Evolutionary conservation across 2,113 vertebrate species (phyloP).

Genomic region (Macheiramphus alcinus): DNA sequence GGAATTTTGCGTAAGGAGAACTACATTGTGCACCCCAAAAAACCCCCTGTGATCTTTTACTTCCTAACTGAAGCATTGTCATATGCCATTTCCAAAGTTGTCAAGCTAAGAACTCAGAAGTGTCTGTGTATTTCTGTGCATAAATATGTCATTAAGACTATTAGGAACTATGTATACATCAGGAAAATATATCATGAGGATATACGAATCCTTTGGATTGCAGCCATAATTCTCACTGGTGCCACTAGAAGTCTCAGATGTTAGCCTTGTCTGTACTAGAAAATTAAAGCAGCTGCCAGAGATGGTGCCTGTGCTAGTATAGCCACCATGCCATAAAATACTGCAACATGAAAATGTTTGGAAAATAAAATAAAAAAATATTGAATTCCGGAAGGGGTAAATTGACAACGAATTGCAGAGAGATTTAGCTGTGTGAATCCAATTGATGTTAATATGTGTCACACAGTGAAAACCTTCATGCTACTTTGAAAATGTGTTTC

Average conservation of each 20-base stretch:
- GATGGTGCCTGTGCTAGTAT: not conserved
- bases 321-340: not conserved
- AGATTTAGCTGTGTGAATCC: slow-evolving; percentile 38
- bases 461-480: not conserved
- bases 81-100: not conserved
- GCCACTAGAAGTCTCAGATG: not conserved
- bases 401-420: not conserved
- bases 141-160: not conserved
- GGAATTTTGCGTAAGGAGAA: not conserved
- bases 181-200: not conserved
- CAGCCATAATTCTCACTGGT: not conserved
- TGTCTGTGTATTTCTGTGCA: not conserved
- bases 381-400: not conserved
- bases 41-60: not conserved
- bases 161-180: not conserved
- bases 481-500: not conserved
- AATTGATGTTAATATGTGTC: slow-evolving; percentile 23
- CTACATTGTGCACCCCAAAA: not conserved
- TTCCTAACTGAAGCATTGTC: not conserved
- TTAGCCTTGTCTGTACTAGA: not conserved
- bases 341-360: not conserved
- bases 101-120: not conserved
- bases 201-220: not conserved
- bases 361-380: not conserved
- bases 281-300: not conserved